These are phyloP conservation scores for Scaptomyza reducta DNA, from an alignment of 2,888 invertebrate species.

Conservation along the genomic window DNA sequence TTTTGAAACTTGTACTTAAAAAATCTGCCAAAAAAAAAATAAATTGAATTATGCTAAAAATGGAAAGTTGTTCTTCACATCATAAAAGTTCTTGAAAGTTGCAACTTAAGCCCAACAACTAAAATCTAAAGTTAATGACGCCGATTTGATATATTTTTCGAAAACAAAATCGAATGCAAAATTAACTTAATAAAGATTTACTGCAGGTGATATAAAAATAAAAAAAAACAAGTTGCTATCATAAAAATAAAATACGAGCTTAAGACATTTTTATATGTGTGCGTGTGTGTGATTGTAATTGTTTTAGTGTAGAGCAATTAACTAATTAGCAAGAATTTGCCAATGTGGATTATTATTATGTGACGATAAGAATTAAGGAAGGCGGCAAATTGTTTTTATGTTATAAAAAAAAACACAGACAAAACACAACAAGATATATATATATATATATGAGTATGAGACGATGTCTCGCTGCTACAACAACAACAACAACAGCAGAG, in stretches of 20 bases:
- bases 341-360: conserved; percentile 62
- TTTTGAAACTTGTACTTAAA: no score
- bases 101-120: background rate
- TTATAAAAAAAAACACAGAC: conserved; percentile 7
- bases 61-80: background rate
- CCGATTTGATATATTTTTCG: background rate
- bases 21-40: background rate
- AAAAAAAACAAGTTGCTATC: conserved; percentile 8
- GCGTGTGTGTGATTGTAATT: conserved; percentile 9
- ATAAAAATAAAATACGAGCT: conserved; percentile 43
- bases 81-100: background rate
- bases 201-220: background rate
- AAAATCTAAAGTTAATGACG: background rate
- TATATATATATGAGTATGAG: conserved; percentile 22
- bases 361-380: conserved; percentile 71
- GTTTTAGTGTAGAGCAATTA: conserved; percentile 55
- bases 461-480: conserved; percentile 52
- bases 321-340: conserved; percentile 73
- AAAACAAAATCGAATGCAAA: background rate
- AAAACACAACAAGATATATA: conserved; percentile 34
- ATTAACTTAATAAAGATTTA: background rate
- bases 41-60: background rate
- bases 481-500: conserved; percentile 51
- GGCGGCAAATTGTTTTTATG: conserved; percentile 62
- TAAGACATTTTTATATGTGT: background rate